Evolutionary conservation across 2,797 vertebrate genomes (phyloP).

Genomic region (Rachycentron canadum): DNA sequence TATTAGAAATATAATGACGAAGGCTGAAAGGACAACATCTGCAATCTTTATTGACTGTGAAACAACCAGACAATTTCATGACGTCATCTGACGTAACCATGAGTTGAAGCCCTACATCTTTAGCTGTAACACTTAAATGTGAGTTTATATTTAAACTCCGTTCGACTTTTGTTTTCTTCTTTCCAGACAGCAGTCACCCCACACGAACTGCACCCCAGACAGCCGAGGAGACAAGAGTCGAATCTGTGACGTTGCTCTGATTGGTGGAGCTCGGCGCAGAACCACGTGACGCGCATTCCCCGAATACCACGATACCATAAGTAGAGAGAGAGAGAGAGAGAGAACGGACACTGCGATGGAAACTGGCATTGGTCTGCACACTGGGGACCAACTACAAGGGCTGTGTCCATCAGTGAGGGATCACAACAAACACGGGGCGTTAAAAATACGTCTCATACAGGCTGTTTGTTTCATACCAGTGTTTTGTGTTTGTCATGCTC

Average conservation of each 20-base stretch:
- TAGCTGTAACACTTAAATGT: too few species aligned
- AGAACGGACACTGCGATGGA: constrained; percentile 3
- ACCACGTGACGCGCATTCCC: neutral
- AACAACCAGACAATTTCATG: neutral
- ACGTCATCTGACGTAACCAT: too few species aligned
- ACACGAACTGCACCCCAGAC: neutral
- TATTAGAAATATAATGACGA: neutral
- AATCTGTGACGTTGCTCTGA: neutral
- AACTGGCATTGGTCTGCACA: constrained; percentile 11
- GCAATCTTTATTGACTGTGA: neutral
- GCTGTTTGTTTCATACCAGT: neutral
- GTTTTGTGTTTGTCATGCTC: neutral
- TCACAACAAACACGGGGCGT: neutral
- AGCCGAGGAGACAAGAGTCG: constrained; percentile 6
- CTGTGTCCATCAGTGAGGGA: neutral
- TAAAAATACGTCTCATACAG: neutral
- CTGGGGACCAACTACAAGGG: constrained; percentile 19
- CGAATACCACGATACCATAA: constrained; percentile 19
- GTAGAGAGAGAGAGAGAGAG: neutral
- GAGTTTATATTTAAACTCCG: neutral
- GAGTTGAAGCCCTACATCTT: neutral
- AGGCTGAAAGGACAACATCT: neutral
- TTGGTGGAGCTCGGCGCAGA: constrained; percentile 2
- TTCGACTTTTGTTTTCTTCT: neutral
- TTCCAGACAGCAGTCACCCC: neutral